Evolutionary conservation across 2,797 vertebrate genomes (phyloP).

Genomic region (Pachyuromys duprasi): DNA sequence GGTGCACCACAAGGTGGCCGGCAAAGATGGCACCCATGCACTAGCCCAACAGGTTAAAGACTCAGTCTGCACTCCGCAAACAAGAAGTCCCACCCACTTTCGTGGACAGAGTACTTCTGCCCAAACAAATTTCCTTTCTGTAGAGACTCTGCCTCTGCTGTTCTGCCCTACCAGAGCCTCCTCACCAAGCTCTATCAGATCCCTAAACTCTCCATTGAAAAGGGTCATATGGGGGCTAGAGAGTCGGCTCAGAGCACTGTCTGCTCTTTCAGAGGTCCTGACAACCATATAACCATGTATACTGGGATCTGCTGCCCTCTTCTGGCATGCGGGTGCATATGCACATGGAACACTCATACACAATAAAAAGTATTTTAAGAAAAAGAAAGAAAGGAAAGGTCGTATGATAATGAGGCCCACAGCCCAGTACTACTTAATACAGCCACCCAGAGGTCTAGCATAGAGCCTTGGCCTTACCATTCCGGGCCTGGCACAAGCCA

Average conservation of each 20-base stretch:
- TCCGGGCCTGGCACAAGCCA: neutral
- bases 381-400: neutral
- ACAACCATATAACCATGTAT: too few species aligned
- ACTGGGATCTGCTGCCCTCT: too few species aligned
- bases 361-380: too few species aligned
- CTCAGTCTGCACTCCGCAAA: slow-evolving; percentile 42
- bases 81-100: neutral
- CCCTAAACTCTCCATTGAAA: neutral
- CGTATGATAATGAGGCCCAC: neutral
- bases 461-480: neutral
- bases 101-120: neutral
- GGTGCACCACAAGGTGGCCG: slow-evolving; percentile 94
- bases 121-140: neutral
- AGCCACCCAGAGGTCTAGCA: neutral
- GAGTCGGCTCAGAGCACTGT: too few species aligned
- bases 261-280: too few species aligned
- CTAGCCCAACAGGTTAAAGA: slow-evolving; percentile 89
- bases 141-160: neutral
- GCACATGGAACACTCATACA: too few species aligned
- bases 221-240: neutral
- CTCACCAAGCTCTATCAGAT: neutral
- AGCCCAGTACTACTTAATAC: neutral
- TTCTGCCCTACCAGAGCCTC: neutral
- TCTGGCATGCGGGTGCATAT: too few species aligned
- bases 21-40: slow-evolving; percentile 93